Evolutionary conservation across 2,113 vertebrate species (phyloP), one percentile per base, ranked within the genome.

Genomic region (Caranx melampygus): DNA sequence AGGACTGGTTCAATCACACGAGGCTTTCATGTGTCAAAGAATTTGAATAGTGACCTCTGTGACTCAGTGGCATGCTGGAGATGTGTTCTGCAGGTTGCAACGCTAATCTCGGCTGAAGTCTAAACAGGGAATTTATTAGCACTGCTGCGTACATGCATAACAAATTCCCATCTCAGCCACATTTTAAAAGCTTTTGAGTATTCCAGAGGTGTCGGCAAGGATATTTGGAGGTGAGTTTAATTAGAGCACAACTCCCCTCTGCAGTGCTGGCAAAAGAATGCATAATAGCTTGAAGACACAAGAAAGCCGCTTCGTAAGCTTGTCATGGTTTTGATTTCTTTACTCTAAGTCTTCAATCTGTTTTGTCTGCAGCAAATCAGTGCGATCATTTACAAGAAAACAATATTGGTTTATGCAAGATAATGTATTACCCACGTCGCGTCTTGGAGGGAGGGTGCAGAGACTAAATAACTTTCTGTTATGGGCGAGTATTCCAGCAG

Each of bases 151-250:
- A 87, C 91, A 79, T 55, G 88, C 87, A 90, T 90, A 89, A 87
- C 88, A 88, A 91, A 86, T 84, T 83, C 87, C 81, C 78, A 75
- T 79, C 86, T 67, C 87, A 35, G 84, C 21, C 87, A 79, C 88
- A 77, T 91, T 89, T 87, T 75, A 69, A 84, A 75, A 82, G 90
- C 84, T 88, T 90, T 88, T 90, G 87, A 85, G 87, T 88, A 92
- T 92, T 92, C 91, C 72, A 75, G 84, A 93, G 71, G 89, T 90
- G 89, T 92, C 85, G 60, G 89, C 85, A 94, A 94, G 92, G 92
- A 91, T 92, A 90, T 93, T 93, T 94, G 89, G 91, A 92, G 93
- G 92, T 93, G 91, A 92, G 91, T 92, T 91, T 94, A 94, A 94
- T 94, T 94, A 94, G 91, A 92, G 78, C 87, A 82, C 87, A 85